These are phyloP conservation scores for Ceyx cyanopectus DNA, from an alignment of 2,113 vertebrate species.

Conservation along the genomic window DNA sequence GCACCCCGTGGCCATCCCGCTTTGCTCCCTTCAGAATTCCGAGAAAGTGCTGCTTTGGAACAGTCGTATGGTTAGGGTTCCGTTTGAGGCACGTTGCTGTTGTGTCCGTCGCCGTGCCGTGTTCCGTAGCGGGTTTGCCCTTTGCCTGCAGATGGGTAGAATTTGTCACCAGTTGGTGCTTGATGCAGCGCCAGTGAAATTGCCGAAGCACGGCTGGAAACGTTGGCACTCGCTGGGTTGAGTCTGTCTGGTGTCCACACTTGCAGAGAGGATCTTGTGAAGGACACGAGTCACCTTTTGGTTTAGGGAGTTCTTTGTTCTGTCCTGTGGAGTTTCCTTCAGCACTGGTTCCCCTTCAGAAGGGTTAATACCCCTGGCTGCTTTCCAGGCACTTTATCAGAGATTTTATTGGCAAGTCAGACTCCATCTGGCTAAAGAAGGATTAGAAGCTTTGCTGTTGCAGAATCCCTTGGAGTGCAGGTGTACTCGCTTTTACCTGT, in stretches of 20 bases:
- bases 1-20: background rate
- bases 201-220: background rate
- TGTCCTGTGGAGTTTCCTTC: background rate
- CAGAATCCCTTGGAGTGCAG: background rate
- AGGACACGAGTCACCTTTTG: background rate
- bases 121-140: background rate
- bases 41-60: background rate
- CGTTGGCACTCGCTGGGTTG: background rate
- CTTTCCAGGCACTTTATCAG: background rate
- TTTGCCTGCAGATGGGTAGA: background rate
- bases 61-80: rapidly evolving
- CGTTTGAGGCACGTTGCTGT: background rate
- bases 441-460: background rate
- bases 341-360: background rate
- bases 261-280: background rate
- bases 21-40: background rate
- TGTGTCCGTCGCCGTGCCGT: rapidly evolving
- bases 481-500: background rate
- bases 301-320: background rate
- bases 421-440: background rate
- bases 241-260: background rate
- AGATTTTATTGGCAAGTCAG: background rate
- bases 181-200: background rate
- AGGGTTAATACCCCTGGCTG: background rate
- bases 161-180: background rate